Evolutionary conservation across 2,113 vertebrate genomes (phyloP).

Genomic region (Leptobrachium ailaonicum): DNA sequence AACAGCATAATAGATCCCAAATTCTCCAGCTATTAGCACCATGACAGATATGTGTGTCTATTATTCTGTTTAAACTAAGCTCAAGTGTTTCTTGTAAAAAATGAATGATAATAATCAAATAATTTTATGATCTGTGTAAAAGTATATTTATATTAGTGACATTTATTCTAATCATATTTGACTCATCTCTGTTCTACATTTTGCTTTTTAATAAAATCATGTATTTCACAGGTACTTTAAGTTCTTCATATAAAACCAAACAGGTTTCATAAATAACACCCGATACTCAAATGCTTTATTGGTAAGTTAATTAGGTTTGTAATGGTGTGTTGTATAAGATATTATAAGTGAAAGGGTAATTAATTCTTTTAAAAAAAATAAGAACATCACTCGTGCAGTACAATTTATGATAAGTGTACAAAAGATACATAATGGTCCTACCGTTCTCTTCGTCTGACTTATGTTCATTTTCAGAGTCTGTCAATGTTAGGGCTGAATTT

Average conservation of each 20-base stretch:
- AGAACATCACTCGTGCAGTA: slow-evolving; percentile 30
- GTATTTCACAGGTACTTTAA: slow-evolving; percentile 48
- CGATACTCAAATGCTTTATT: slow-evolving; percentile 38
- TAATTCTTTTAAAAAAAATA: slow-evolving; percentile 29
- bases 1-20: no score
- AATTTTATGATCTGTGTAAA: no score
- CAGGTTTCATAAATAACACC: slow-evolving; percentile 44
- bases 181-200: slow-evolving; percentile 41
- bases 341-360: slow-evolving; percentile 39
- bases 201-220: slow-evolving; percentile 40
- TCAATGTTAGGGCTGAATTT: slow-evolving; percentile 89
- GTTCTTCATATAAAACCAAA: slow-evolving; percentile 45
- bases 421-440: slow-evolving; percentile 64
- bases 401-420: slow-evolving; percentile 33
- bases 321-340: slow-evolving; percentile 38
- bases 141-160: slow-evolving; percentile 5
- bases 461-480: slow-evolving; percentile 91
- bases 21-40: no score
- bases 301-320: slow-evolving; percentile 46
- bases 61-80: no score
- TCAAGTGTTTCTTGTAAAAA: no score
- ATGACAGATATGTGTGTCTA: no score
- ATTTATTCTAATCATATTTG: slow-evolving; percentile 40
- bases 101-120: no score
- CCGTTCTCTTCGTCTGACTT: slow-evolving; percentile 91